phyloP scores from a whole-genome alignment of 2,888 invertebrate genomes.

The Drosophila rellima region DNA sequence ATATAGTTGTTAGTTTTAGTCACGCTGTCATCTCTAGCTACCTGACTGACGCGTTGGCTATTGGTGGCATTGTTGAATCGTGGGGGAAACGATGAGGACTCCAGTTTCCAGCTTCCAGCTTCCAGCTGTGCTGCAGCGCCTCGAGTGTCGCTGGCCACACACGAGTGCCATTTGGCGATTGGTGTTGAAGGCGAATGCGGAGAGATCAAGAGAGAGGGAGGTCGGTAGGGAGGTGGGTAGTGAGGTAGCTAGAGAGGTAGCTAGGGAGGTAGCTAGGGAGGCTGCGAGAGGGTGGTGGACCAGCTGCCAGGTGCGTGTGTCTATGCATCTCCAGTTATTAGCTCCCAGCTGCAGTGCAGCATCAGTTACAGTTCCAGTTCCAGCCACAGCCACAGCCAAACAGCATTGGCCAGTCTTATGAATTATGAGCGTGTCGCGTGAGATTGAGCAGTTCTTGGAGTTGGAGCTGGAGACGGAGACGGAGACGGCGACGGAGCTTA shows the following conservation, averaged over 20 bases:
- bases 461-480: slow-evolving; percentile 20
- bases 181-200: slow-evolving; percentile 66
- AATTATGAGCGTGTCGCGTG: slow-evolving; percentile 78
- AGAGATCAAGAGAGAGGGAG: neutral
- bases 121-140: slow-evolving; percentile 78
- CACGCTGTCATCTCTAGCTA: slow-evolving; percentile 51
- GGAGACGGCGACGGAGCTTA: slow-evolving; percentile 14
- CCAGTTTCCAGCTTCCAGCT: slow-evolving; percentile 24
- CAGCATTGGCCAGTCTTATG: slow-evolving; percentile 63
- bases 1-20: slow-evolving; percentile 24
- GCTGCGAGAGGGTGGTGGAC: neutral
- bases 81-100: slow-evolving; percentile 30
- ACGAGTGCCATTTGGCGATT: slow-evolving; percentile 77
- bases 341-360: slow-evolving; percentile 48
- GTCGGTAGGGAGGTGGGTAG: neutral
- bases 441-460: slow-evolving; percentile 57
- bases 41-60: slow-evolving; percentile 9
- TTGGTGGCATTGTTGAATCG: slow-evolving; percentile 27
- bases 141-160: slow-evolving; percentile 80
- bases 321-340: slow-evolving; percentile 51
- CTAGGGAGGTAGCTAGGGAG: neutral
- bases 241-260: neutral
- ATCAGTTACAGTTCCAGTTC: too few relatives aligned
- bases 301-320: slow-evolving; percentile 60
- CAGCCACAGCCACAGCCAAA: too few relatives aligned